These are phyloP conservation scores for Leucopternis melanops DNA, from an alignment of 2,113 vertebrate genomes.

Conservation along the genomic window DNA sequence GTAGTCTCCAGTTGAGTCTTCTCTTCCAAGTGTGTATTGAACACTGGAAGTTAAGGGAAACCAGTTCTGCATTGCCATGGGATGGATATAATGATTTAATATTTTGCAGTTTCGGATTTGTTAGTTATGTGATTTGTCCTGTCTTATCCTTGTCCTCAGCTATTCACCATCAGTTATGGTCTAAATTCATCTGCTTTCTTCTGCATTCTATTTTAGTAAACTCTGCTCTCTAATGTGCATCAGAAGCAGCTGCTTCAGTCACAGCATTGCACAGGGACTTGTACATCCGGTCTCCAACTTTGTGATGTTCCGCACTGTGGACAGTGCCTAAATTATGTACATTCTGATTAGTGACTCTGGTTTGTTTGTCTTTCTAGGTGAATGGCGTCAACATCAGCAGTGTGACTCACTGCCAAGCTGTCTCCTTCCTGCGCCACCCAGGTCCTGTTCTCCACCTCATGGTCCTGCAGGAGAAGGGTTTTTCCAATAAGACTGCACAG, in stretches of 20 bases:
- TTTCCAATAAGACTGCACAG: slow-evolving; percentile 68
- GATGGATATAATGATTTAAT: background rate
- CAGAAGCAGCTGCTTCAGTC: background rate
- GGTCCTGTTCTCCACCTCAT: slow-evolving; percentile 77
- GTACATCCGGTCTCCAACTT: background rate
- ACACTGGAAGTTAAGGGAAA: background rate
- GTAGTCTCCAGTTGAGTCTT: background rate
- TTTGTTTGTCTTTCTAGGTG: slow-evolving; percentile 73
- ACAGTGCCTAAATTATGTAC: background rate
- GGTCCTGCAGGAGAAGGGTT: slow-evolving; percentile 90
- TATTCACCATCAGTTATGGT: background rate
- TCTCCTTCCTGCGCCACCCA: slow-evolving; percentile 77
- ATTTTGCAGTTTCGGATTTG: background rate
- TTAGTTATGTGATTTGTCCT: background rate
- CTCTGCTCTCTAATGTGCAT: background rate
- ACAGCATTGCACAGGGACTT: background rate
- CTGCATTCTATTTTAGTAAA: background rate
- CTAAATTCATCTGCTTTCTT: background rate
- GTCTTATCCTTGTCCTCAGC: background rate
- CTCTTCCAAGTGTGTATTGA: background rate
- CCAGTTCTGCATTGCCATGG: background rate
- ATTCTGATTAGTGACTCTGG: slow-evolving; percentile 17
- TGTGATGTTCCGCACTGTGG: background rate
- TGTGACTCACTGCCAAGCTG: slow-evolving; percentile 80
- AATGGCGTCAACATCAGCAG: slow-evolving; percentile 86